These are phyloP conservation scores for Herminia tarsipennalis DNA, from an alignment of 2,888 invertebrate genomes.

Conservation along the genomic window DNA sequence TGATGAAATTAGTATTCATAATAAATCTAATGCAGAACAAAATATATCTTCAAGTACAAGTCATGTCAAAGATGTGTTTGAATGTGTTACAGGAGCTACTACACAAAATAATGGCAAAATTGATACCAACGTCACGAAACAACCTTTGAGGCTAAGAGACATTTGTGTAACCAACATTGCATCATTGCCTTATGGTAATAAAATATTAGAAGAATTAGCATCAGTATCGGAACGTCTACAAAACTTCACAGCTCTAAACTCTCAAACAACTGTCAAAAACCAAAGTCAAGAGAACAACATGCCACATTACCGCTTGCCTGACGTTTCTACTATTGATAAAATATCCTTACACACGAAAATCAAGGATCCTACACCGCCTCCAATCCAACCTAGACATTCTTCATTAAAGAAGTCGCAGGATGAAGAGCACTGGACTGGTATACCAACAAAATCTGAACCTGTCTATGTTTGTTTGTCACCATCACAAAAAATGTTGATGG, in stretches of 20 bases:
- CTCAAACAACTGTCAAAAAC: constrained; percentile 26
- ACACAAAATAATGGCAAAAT: constrained; percentile 38
- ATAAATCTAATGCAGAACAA: constrained; percentile 44
- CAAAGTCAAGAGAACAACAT: constrained; percentile 51
- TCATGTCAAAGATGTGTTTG: constrained; percentile 77
- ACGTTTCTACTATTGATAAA: constrained; percentile 75
- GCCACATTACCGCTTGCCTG: constrained; percentile 78
- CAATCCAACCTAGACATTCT: constrained; percentile 73
- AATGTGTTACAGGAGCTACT: constrained; percentile 68
- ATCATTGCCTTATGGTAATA: constrained; percentile 88
- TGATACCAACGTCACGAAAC: constrained; percentile 26
- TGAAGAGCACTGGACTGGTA: constrained; percentile 84
- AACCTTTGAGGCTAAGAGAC: constrained; percentile 86
- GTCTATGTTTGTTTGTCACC: constrained; percentile 90
- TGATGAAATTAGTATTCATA: constrained; percentile 64
- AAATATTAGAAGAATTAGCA: constrained; percentile 89
- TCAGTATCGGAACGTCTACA: constrained; percentile 86
- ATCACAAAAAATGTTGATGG: constrained; percentile 87
- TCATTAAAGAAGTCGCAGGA: constrained; percentile 71
- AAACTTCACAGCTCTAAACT: constrained; percentile 59
- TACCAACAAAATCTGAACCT: constrained; percentile 86
- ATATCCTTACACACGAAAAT: constrained; percentile 59
- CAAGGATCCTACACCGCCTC: constrained; percentile 65
- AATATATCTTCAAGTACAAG: constrained; percentile 49
- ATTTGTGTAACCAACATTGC: constrained; percentile 88